Conservation (phyloP, 2,113 vertebrate genomes). For the Geothlypis trichas region DNA sequence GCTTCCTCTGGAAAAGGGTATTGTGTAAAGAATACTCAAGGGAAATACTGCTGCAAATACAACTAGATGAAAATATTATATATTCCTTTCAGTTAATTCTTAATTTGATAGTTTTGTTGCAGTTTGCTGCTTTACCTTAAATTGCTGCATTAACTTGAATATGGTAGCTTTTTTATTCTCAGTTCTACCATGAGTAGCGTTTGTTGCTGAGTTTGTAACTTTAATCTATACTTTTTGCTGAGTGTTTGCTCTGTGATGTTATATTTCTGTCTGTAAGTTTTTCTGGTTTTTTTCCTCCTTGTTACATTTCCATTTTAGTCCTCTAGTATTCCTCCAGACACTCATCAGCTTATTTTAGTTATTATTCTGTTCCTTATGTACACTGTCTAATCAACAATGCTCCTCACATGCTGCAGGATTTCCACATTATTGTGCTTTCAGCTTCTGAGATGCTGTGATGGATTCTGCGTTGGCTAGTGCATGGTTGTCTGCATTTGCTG, state of each 20-base stretch:
- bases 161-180: neutral
- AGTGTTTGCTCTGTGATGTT: constrained; percentile 15
- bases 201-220: constrained; percentile 39
- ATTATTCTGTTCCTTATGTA: neutral
- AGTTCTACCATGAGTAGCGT: constrained; percentile 4
- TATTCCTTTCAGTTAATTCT: constrained; percentile 6
- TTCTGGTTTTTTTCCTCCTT: neutral
- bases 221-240: neutral
- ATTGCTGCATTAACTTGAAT: neutral
- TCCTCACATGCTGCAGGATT: constrained; percentile 10
- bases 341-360: constrained; percentile 27
- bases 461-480: constrained; percentile 39
- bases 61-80: neutral
- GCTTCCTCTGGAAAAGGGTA: constrained; percentile 29
- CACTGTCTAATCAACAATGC: constrained; percentile 22
- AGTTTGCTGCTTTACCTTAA: constrained; percentile 44
- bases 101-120: constrained; percentile 41
- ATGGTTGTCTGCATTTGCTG: constrained; percentile 59
- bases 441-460: neutral
- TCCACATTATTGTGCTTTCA: constrained; percentile 1
- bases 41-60: neutral
- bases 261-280: neutral
- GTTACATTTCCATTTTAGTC: constrained; percentile 8
- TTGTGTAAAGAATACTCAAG: constrained; percentile 20
- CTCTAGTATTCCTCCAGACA: constrained; percentile 3